Percentiles rank a stretch among this genome's conserved stretches.
phyloP scores from a whole-genome alignment of 2,797 vertebrate species.

The Lacerta agilis region DNA sequence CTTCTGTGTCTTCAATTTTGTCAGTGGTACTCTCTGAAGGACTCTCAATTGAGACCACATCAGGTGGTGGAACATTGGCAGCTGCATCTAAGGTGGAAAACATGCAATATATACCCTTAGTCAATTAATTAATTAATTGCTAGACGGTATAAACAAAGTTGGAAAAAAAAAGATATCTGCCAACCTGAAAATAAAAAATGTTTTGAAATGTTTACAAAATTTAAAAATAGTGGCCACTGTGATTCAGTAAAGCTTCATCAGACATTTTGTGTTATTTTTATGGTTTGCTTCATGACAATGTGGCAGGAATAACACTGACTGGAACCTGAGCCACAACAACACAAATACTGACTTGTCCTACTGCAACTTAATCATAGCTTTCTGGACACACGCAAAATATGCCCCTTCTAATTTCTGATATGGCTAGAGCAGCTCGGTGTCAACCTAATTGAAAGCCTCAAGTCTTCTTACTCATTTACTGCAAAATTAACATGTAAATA shows the following conservation, averaged over 20 bases:
- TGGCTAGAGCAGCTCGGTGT: background rate
- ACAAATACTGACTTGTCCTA: background rate
- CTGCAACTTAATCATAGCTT: background rate
- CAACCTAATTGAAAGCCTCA: background rate
- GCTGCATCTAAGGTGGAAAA: constrained; percentile 70
- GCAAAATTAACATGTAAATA: constrained; percentile 8
- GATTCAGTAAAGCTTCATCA: background rate
- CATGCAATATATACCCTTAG: background rate
- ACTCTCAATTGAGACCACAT: constrained; percentile 63
- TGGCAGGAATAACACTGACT: background rate
- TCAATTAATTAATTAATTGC: background rate
- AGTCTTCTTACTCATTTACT: background rate
- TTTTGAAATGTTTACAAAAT: background rate
- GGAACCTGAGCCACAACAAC: background rate
- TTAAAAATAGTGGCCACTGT: background rate
- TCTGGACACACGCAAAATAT: background rate
- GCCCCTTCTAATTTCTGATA: background rate
- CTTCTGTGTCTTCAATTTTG: constrained; percentile 63
- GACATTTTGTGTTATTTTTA: background rate
- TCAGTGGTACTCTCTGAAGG: constrained; percentile 53
- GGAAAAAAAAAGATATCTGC: background rate
- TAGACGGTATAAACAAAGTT: background rate
- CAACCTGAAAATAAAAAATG: background rate
- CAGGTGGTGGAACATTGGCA: constrained; percentile 64
- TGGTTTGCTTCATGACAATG: background rate